Base-by-base conservation (phyloP, 2,888 invertebrate genomes). In the Eumerus sabulonum region DNA sequence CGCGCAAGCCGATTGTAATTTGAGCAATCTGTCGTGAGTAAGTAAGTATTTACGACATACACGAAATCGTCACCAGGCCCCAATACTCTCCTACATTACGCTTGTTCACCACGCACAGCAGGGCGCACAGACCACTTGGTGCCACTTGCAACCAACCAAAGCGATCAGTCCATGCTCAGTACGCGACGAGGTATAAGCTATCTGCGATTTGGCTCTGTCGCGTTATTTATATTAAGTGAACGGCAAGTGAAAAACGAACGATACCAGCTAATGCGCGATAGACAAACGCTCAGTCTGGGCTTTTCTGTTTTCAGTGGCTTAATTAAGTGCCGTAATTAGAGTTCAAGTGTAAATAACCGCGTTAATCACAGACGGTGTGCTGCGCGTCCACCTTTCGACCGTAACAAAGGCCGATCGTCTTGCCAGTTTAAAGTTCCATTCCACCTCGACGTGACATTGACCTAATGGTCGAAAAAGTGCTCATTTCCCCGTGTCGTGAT, bases 161-260 rank as follows among this genome's bases (percentile, higher is more conserved):
- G 56, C 36, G 36, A 35, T 45, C 53, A 77, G 76, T 77, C 66
- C 45, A 44, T 66, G 72, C 66, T 77, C 72, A 35, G 62, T 47
- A 44, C 42, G 47, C 76, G 72, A 36, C 44, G 76, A 64, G 60
- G 66, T 59, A 19, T 18, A 71, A 51, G 12, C 66, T 5, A 14
- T 50, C 44, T 44, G 18, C 12, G 50, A 27, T 64, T 27, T 35
- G 57, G 1, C n/a, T 35, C 57, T 45, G n/a, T 38, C 12, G 60
- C 17, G 19, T 17, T 27, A 40, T 40, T 27, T 5, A 9, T 18
- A 18, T 19, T 35, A 47, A n/a, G 27, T 12, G n/a, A 35, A 42
- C 18, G 48, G 7, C 45, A 12, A 56, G 14, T 11, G 19, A 17
- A 47, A 27, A 70, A 70, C 48, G 60, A 40, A 13, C 19, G 62